Evolutionary conservation across 1,140 invertebrate species (phyloP).

Genomic region (Sinella curviseta): DNA sequence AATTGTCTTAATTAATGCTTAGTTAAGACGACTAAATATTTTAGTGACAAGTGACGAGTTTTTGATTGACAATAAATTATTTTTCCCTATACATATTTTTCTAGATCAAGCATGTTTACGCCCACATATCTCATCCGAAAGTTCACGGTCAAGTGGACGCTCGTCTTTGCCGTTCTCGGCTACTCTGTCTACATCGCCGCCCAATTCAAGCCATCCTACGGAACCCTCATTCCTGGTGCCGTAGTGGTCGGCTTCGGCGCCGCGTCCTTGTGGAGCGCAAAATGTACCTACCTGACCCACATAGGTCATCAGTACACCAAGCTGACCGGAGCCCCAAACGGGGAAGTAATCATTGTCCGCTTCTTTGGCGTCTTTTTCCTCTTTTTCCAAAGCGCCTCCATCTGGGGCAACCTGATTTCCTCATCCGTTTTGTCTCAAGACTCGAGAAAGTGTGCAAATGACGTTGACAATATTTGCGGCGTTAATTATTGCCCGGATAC

Average conservation of each 20-base stretch:
- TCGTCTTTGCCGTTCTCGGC: constrained; percentile 85
- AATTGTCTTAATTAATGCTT: no score
- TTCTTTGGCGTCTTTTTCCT: constrained; percentile 44
- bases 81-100: background rate
- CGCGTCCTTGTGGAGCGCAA: constrained; percentile 60
- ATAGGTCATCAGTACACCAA: constrained; percentile 15
- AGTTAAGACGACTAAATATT: no score
- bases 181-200: constrained; percentile 91
- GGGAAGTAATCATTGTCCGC: constrained; percentile 30
- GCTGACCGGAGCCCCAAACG: constrained; percentile 4
- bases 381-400: constrained; percentile 24
- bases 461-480: constrained; percentile 6
- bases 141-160: constrained; percentile 92
- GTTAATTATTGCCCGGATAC: constrained; percentile 39
- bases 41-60: no score
- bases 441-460: background rate
- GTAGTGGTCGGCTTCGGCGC: constrained; percentile 57
- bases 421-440: constrained; percentile 14
- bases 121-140: constrained; percentile 52
- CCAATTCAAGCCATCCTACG: constrained; percentile 87
- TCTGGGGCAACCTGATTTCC: constrained; percentile 42
- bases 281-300: constrained; percentile 59
- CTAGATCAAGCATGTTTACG: background rate
- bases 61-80: no score
- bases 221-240: constrained; percentile 81